Evolutionary conservation across 2,797 vertebrate genomes (phyloP), one percentile per base, ranked within the genome.

Genomic region (Triplophysa yarkandensis): DNA sequence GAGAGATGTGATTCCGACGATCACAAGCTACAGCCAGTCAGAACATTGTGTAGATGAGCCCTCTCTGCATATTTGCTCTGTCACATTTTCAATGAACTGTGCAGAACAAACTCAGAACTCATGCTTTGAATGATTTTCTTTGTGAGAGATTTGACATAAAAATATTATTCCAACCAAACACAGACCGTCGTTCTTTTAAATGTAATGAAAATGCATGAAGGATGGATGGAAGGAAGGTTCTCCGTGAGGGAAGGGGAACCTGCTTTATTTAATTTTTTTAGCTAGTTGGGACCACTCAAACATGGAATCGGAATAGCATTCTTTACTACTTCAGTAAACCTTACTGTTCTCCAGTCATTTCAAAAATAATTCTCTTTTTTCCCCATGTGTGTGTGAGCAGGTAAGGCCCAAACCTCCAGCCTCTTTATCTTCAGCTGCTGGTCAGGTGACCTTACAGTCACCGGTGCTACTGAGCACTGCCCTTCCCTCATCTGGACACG

Each of bases 401-500:
- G 94, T 95, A 83, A 92, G 94, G 89, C 93, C 93, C 78, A 95
- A 94, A 85, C 93, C 93, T 74, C 91, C 93, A 85, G 89, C 92
- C 74, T 92, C 94, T 85, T 93, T 95, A 69, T 92, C 94, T 83
- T 91, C 93, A 79, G 93, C 92, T 39, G 74, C 65, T 50, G 54
- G 64, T 68, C 72, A 75, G 85, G 91, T 93, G 41, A 92, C 94
- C 81, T 90, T 94, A 84, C 93, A 94, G 90, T 90, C 92, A 72
- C 94, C 94, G 17, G 93, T 95, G 84, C 93, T 95, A 80, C 88
- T 95, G 85, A 94, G 94, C 27, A 87, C 93, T 68, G 90, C 92
- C 7, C 91, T 93, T 84, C 92, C 93, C 76, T 92, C 93, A 77
- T 90, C 94, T 79, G 93, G 94, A 81, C 94, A 94, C 83, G 94